Base-by-base conservation (phyloP, 1,140 invertebrate genomes). In the Ylistrum balloti region DNA sequence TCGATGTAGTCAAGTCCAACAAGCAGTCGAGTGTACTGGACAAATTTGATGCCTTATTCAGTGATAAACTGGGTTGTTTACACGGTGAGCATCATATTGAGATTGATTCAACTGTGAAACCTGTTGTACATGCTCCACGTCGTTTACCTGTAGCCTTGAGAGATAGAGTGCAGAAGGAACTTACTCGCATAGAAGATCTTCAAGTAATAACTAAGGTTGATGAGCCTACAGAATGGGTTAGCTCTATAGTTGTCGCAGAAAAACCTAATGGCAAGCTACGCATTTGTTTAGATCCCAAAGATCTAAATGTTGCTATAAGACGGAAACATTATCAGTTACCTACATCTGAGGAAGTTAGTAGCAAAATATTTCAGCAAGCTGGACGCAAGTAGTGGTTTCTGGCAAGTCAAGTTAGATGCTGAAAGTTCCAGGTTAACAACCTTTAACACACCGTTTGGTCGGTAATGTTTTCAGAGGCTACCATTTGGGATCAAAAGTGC, bases 221-320 rank as follows among this genome's bases (percentile, higher is more conserved):
- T 15, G 33, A 87, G 34, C 86, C 86, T 17, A 88, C 89, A 2
- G 48, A 87, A 35, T 90, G 89, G 89, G 86, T 90, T 20, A 90
- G 74, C 33, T 22, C 45, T 13, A 88, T 90, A 9, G 86, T 34
- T 41, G 74, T 87, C 32, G 86, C 87, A 10, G 20, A 56, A 56
- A 90, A 90, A 74, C 41, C 28, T 33, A 88, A 35, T 74, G 89
- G 89, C 11, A 85, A 88, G 28, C 7, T 88, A 34, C 20, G 86
- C 33, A 88, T 88, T 87, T 90, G 89, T 85, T 33, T 85, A 33
- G 86, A 90, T 74, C 86, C 86, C 7, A 33, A 34, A n/a, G 45
- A 90, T 34, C 74, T 90, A 28, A 88, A 90, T 74, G 11, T 11
- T 9, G 89, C 86, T 45, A 90, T 90, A 7, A 7, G 7, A 28